A percentile compares a stretch with the other conserved stretches of the same genome.
phyloP scores from a whole-genome alignment of 1,140 invertebrate species.

The Nephotettix cincticeps region DNA sequence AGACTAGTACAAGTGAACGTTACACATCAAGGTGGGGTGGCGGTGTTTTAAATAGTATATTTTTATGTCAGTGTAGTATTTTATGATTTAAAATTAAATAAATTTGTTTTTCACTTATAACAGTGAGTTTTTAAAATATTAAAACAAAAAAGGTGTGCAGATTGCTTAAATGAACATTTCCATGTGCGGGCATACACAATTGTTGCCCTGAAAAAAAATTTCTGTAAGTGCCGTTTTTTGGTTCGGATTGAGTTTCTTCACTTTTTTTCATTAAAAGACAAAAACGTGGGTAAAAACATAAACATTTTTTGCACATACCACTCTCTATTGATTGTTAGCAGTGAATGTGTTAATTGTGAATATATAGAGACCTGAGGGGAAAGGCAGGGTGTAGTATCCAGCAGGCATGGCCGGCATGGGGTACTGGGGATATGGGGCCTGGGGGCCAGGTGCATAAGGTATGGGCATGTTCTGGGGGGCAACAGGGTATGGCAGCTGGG shows the following conservation, averaged over 20 bases:
- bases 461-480: conserved; percentile 71
- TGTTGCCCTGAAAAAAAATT: no score
- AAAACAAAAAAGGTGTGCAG: no score
- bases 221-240: no score
- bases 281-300: not conserved
- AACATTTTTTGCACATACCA: not conserved
- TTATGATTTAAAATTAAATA: no score
- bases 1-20: no score
- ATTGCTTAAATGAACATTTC: no score
- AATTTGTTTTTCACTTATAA: no score
- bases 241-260: not conserved
- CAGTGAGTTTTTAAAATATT: no score
- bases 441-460: conserved; percentile 63
- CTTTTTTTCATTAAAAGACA: not conserved
- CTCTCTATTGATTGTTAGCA: not conserved
- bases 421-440: conserved; percentile 72
- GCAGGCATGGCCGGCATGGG: conserved; percentile 73
- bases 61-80: no score
- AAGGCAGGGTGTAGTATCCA: conserved; percentile 68
- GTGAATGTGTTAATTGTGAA: not conserved
- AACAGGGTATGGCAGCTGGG: conserved; percentile 57
- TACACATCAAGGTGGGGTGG: no score
- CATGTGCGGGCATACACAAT: no score
- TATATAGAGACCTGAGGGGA: not conserved
- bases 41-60: no score